A percentile compares a stretch with the other conserved stretches of the same genome.
Evolutionary conservation across 2,113 vertebrate species (phyloP).

Genomic region (Elaphurus davidianus): DNA sequence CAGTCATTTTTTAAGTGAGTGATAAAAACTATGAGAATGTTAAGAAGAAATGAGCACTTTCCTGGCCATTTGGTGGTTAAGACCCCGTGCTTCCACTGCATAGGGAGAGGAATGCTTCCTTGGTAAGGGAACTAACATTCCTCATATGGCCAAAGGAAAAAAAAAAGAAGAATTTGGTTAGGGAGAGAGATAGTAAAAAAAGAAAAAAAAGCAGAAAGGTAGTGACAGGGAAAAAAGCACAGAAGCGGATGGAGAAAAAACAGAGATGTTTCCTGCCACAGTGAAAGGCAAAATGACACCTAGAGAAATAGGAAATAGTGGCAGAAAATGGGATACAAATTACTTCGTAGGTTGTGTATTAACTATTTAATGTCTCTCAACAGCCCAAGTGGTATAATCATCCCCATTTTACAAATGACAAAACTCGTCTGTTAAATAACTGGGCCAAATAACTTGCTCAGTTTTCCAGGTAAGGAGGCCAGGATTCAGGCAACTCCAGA

Average conservation of each 20-base stretch:
- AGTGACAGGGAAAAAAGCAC: background rate
- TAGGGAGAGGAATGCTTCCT: background rate
- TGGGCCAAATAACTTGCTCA: background rate
- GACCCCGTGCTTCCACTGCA: background rate
- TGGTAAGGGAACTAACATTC: background rate
- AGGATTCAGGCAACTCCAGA: background rate
- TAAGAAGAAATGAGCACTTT: background rate
- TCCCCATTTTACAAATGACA: background rate
- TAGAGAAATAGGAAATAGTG: background rate
- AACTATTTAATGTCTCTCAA: background rate
- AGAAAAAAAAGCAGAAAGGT: background rate
- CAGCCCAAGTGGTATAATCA: background rate
- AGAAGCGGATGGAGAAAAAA: accelerated
- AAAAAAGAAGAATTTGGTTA: background rate
- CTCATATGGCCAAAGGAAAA: background rate
- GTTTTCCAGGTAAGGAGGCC: too few species aligned
- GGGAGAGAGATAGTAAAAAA: background rate
- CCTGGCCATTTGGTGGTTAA: background rate
- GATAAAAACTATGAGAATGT: background rate
- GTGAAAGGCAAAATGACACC: background rate
- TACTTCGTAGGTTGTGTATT: background rate
- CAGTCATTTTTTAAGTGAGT: background rate
- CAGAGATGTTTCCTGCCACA: background rate
- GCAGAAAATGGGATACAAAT: background rate
- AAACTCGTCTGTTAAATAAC: background rate